phyloP scores from a whole-genome alignment of 53 echinoderm and acorn worm genomes.

The Echinometra lucunter region DNA sequence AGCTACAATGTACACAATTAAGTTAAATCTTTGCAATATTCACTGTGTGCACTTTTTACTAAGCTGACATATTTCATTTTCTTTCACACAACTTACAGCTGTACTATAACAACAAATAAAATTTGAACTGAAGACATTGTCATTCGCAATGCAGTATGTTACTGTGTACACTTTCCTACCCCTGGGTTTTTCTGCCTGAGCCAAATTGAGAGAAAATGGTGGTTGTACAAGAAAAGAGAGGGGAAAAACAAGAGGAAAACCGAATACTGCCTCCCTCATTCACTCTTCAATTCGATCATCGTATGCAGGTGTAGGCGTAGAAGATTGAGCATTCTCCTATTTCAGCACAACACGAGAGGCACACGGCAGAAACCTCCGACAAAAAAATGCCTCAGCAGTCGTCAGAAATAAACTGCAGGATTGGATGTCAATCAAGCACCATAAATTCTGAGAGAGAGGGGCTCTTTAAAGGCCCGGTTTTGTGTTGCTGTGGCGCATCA shows the following conservation, averaged over 20 bases:
- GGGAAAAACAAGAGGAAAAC: neutral
- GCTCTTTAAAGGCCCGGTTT: slow-evolving; percentile 35
- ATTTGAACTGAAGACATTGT: too few species aligned
- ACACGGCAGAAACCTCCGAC: neutral
- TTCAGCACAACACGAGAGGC: neutral
- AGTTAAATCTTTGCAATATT: too few species aligned
- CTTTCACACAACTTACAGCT: too few species aligned
- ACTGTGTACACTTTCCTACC: neutral
- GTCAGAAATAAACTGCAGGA: slow-evolving; percentile 47
- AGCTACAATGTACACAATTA: too few species aligned
- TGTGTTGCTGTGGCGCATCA: neutral
- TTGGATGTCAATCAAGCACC: slow-evolving; percentile 43
- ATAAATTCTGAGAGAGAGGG: slow-evolving; percentile 40
- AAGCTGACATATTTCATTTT: too few species aligned
- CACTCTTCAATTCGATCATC: slow-evolving; percentile 25
- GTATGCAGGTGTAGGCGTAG: neutral
- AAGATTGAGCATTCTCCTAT: slow-evolving; percentile 6
- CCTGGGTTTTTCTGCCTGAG: neutral
- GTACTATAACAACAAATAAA: too few species aligned
- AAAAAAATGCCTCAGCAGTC: slow-evolving; percentile 48
- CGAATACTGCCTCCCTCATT: slow-evolving; percentile 4
- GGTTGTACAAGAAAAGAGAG: neutral
- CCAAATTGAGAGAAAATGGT: neutral
- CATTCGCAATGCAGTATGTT: too few species aligned
- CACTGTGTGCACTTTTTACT: too few species aligned